Conservation (phyloP, 2,888 invertebrate genomes). For the Cephus rjabovi region DNA sequence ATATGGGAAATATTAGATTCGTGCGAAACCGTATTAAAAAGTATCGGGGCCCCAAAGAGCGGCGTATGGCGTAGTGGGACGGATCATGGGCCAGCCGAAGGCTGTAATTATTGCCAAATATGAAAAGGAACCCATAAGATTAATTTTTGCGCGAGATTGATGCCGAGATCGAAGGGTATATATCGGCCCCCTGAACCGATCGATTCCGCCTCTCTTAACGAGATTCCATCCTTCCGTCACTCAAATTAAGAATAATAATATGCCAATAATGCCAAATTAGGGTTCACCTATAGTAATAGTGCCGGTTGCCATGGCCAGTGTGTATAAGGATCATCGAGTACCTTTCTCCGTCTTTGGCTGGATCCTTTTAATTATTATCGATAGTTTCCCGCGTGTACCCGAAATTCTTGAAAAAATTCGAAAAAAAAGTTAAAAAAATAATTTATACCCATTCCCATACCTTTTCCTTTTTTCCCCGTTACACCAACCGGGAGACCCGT, state of each 20-base stretch:
- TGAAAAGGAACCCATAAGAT: constrained; percentile 63
- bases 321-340: background rate
- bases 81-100: constrained; percentile 51
- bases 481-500: background rate
- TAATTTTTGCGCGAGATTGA: constrained; percentile 66
- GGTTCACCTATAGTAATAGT: background rate
- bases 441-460: background rate
- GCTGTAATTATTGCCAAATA: constrained; percentile 67
- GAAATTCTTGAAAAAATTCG: background rate
- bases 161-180: constrained; percentile 60
- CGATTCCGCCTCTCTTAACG: constrained; percentile 64
- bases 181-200: constrained; percentile 45
- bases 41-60: constrained; percentile 16
- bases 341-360: background rate
- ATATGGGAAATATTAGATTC: constrained; percentile 67
- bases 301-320: background rate
- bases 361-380: background rate
- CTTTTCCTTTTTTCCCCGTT: background rate
- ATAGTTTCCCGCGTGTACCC: background rate
- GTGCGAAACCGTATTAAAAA: constrained; percentile 66
- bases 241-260: constrained; percentile 64
- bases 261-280: constrained; percentile 63
- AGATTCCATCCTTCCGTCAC: constrained; percentile 64
- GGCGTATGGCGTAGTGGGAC: constrained; percentile 34
- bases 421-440: background rate